Base-by-base conservation (phyloP, 2,888 invertebrate genomes). In the Clivina fossor region DNA sequence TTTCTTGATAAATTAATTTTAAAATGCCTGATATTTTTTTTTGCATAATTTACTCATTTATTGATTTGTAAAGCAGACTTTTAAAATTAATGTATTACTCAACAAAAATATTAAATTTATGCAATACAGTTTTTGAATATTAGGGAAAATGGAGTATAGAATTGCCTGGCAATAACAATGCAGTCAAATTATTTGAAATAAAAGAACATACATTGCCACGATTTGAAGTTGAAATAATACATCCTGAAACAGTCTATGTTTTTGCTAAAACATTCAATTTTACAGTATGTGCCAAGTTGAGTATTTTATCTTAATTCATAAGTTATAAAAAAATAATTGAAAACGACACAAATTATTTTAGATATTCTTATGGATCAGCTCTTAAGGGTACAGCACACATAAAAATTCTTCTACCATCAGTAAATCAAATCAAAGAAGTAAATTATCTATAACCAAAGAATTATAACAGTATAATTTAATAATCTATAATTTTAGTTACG, bases 321-420 rank as follows among this genome's bases (percentile, higher is more conserved):
- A 38, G 19, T 19, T 20, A 40, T 40, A 20, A 19, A 40, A 8
- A 4, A 11, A 28, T 43, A 24, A 9, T n/a, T 35, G 11, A 15
- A 35, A 19, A 15, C 16, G 11, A 8, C 40, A 20, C 7, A 20
- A 9, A 43, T 15, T 9, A 4, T 43, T 43, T n/a, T 30, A 80
- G 80, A 62, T 84, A 84, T 66, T 80, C 81, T 2, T 82, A 82
- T 64, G 83, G 83, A 1, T 78, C 80, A 64, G 76, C 78, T 1
- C 83, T 84, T 1, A 75, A 78, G 55, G 85, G 84, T 9, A 65
- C 73, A 56, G 66, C 76, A 61, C 66, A 75, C n/a, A n/a, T n/a
- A n/a, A n/a, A n/a, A 16, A 55, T 15, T 20, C 43, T n/a, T 20
- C 49, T 20, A n/a, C n/a, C n/a, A n/a, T n/a, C n/a, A n/a, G 22